Conservation (phyloP, 2,113 vertebrate species). For the Chinchilla lanigera region DNA sequence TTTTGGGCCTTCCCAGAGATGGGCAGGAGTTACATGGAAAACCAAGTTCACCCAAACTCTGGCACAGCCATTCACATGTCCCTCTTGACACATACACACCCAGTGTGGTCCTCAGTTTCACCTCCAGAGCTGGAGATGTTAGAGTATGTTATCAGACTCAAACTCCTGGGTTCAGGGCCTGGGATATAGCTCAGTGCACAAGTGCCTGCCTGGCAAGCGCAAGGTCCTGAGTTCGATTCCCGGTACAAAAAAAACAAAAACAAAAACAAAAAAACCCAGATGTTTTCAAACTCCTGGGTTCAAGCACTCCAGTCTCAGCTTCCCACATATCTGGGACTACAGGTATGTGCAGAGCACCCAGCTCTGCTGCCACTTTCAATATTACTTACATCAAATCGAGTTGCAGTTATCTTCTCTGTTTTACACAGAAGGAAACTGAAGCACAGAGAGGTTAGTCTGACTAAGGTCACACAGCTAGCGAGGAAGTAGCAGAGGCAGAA, state of each 20-base stretch:
- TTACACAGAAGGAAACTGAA: not conserved
- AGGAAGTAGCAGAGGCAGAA: not conserved
- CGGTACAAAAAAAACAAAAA: too few relatives aligned
- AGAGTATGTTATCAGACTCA: not conserved
- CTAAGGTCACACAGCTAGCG: not conserved
- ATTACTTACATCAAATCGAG: not conserved
- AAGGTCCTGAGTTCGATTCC: too few relatives aligned
- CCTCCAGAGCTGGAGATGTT: not conserved
- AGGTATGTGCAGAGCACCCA: not conserved
- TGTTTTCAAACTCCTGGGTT: not conserved
- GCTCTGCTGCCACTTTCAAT: not conserved
- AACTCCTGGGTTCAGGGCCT: not conserved
- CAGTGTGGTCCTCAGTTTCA: not conserved
- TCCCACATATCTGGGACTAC: not conserved
- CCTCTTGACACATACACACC: not conserved
- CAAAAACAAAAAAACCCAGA: too few relatives aligned
- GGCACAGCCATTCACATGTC: not conserved
- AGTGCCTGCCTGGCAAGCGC: too few relatives aligned
- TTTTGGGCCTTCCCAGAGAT: slow-evolving; percentile 48
- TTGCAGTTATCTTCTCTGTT: not conserved
- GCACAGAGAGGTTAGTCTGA: not conserved
- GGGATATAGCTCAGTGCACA: too few relatives aligned
- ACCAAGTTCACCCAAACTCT: not conserved
- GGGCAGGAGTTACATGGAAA: not conserved
- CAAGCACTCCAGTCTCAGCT: not conserved